phyloP scores from a whole-genome alignment of 1,140 invertebrate genomes.

The Mylabris phalerata region DNA sequence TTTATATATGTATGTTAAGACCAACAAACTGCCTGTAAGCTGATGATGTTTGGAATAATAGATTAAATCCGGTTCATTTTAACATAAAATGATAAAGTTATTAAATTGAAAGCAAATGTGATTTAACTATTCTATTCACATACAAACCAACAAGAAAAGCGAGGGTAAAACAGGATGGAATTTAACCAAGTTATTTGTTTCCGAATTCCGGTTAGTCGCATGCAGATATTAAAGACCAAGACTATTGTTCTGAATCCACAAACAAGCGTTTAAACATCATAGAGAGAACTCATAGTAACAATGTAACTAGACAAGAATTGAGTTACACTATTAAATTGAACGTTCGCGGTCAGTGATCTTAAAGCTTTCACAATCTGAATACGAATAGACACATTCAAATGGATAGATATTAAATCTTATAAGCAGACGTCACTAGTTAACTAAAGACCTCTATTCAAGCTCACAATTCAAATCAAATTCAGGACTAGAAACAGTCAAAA shows the following conservation, averaged over 20 bases:
- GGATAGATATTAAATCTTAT: slow-evolving; percentile 14
- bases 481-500: too few species aligned
- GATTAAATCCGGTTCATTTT: not conserved
- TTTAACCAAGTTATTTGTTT: slow-evolving; percentile 14
- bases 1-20: too few species aligned
- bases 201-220: slow-evolving; percentile 12
- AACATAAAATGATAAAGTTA: slow-evolving; percentile 12
- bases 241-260: slow-evolving; percentile 8
- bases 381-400: slow-evolving; percentile 5
- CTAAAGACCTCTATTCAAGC: not conserved
- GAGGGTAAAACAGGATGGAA: not conserved
- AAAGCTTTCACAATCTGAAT: slow-evolving; percentile 17
- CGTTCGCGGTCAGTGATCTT: slow-evolving; percentile 17
- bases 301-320: slow-evolving; percentile 7
- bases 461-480: too few species aligned
- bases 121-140: slow-evolving; percentile 4
- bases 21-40: too few species aligned
- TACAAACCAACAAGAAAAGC: not conserved
- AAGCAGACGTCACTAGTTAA: slow-evolving; percentile 3
- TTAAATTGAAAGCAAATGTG: slow-evolving; percentile 14
- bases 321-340: slow-evolving; percentile 16
- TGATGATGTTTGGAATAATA: too few species aligned
- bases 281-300: slow-evolving; percentile 6
- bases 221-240: slow-evolving; percentile 13
- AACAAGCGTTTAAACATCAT: slow-evolving; percentile 17